Base-by-base conservation (phyloP, 2,797 vertebrate species). In the Megalops cyprinoides region DNA sequence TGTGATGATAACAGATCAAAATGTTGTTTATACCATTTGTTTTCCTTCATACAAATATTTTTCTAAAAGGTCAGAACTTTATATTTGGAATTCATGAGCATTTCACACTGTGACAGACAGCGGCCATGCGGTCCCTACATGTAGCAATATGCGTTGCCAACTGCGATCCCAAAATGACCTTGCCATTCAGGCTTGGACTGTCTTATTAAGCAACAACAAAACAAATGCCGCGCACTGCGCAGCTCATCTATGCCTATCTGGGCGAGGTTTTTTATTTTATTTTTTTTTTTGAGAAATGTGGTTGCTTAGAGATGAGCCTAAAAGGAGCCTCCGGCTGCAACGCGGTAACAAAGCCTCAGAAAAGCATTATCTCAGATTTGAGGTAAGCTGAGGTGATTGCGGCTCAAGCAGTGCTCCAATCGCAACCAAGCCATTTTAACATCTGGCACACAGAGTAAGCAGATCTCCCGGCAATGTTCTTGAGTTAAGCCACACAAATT, bases 321-420 rank as follows among this genome's bases (percentile, higher is more conserved):
- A 46, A 42, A 46, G n/a, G 9, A 48, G 76, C 55, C 31, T 62
- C 56, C 12, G 12, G 76, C 56, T 58, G 3, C 18, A n/a, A 37
- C 34, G 39, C 42, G 34, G 51, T 49, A 78, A 62, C 14, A 9
- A 60, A 48, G 37, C 28, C 42, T 53, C 56, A 4, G 53, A 62
- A 62, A 44, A 23, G 44, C 56, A 62, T 78, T 62, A 62, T 78
- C 76, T 55, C 48, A 69, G 60, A 39, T 79, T 71, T 69, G 60
- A 79, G 78, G 44, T 39, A 53, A 49, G 49, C 44, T 3, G 49
- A 69, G 65, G 60, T 51, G 56, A 78, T 78, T 7, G 37, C 23
- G 14, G 28, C 62, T 37, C 44, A 51, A 53, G 18, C 18, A 34
- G 25, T 14, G 44, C 46, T 79, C 20, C 77, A 34, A 67, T 78